These are phyloP conservation scores for Nasonia longicornis DNA, from an alignment of 1,140 invertebrate genomes.

Conservation along the genomic window DNA sequence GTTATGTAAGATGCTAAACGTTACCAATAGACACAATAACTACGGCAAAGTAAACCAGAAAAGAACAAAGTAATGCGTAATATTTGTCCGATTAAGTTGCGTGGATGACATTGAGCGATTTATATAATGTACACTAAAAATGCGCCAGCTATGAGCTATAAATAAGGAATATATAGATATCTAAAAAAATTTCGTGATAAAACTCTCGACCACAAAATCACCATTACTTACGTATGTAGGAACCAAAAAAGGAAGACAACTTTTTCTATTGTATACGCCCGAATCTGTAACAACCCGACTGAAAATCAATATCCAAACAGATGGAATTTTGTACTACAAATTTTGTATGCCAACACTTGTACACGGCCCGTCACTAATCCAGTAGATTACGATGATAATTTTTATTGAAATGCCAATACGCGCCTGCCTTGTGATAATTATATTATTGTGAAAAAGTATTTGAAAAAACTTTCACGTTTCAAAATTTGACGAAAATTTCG, in stretches of 20 bases:
- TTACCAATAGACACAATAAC: slow-evolving; percentile 39
- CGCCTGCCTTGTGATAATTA: slow-evolving; percentile 42
- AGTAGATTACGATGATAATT: slow-evolving; percentile 8
- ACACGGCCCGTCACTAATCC: not conserved
- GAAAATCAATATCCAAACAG: slow-evolving; percentile 27
- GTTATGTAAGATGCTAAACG: slow-evolving; percentile 43
- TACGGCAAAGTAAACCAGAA: not conserved
- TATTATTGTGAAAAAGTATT: slow-evolving; percentile 39
- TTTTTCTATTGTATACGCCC: slow-evolving; percentile 35
- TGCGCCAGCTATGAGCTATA: slow-evolving; percentile 16
- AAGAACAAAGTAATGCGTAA: slow-evolving; percentile 29
- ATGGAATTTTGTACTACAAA: slow-evolving; percentile 41
- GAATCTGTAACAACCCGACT: slow-evolving; percentile 29
- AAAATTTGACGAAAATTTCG: slow-evolving; percentile 32
- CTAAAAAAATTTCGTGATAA: slow-evolving; percentile 16
- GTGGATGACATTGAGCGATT: slow-evolving; percentile 36
- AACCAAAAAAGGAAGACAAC: slow-evolving; percentile 26
- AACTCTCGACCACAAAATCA: slow-evolving; percentile 7
- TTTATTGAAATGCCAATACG: slow-evolving; percentile 35
- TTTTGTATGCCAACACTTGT: slow-evolving; percentile 37
- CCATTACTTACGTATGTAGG: not conserved
- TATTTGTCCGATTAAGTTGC: slow-evolving; percentile 35
- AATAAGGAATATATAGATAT: slow-evolving; percentile 2
- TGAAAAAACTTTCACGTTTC: slow-evolving; percentile 31
- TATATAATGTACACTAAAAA: slow-evolving; percentile 26